phyloP scores from a whole-genome alignment of 2,797 vertebrate genomes.

The Labroides dimidiatus region DNA sequence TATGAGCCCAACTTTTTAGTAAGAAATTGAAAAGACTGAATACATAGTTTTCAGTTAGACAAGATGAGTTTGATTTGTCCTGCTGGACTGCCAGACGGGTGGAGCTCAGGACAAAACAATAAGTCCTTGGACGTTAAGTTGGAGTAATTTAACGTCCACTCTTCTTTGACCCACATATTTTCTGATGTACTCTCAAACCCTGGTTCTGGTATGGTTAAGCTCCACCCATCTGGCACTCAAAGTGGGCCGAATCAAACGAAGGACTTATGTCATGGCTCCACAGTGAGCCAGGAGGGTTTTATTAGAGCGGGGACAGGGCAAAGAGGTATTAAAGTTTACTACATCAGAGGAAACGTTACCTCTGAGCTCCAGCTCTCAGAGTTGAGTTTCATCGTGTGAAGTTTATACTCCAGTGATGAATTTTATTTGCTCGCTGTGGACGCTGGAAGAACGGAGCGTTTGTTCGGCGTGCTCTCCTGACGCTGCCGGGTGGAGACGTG shows the following conservation, averaged over 20 bases:
- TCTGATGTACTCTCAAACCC: slow-evolving; percentile 2
- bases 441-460: slow-evolving; percentile 47
- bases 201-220: slow-evolving; percentile 13
- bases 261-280: slow-evolving; percentile 36
- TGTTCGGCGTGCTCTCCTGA: slow-evolving; percentile 30
- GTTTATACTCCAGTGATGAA: not conserved
- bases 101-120: not conserved
- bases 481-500: not conserved
- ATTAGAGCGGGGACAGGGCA: slow-evolving; percentile 26
- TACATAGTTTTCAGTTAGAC: no score
- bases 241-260: slow-evolving; percentile 12
- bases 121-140: no score
- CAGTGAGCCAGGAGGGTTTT: slow-evolving; percentile 15
- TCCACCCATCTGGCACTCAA: slow-evolving; percentile 47
- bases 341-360: slow-evolving; percentile 43
- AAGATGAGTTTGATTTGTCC: no score
- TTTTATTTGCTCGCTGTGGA: slow-evolving; percentile 40
- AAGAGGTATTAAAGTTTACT: slow-evolving; percentile 53
- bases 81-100: not conserved
- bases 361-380: slow-evolving; percentile 4
- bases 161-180: not conserved
- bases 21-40: no score
- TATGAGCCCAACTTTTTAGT: no score
- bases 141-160: not conserved
- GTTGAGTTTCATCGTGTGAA: no score